Evolutionary conservation across 2,113 vertebrate genomes (phyloP).

Genomic region (Ceuthmochares aereus): DNA sequence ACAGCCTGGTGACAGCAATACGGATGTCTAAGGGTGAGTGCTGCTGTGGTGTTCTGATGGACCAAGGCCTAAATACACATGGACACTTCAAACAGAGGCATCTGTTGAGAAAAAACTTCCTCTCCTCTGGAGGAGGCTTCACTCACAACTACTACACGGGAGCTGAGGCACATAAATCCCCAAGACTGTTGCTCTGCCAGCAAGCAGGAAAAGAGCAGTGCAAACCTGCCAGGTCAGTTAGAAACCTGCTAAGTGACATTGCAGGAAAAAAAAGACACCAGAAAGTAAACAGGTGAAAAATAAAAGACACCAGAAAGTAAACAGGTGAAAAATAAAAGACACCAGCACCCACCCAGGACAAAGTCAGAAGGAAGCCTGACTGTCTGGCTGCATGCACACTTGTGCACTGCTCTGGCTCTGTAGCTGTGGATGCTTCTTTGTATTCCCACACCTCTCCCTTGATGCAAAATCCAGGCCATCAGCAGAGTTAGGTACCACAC

Average conservation of each 20-base stretch:
- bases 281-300: background rate
- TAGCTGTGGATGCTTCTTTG: background rate
- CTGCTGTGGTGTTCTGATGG: background rate
- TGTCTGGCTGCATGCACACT: rapidly evolving
- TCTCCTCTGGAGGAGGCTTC: background rate
- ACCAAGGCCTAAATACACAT: background rate
- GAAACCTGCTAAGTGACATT: slow-evolving; percentile 40
- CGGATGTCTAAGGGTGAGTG: background rate
- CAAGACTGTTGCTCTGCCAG: slow-evolving; percentile 33
- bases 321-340: background rate
- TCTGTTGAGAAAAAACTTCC: slow-evolving; percentile 10
- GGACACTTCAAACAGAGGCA: slow-evolving; percentile 16
- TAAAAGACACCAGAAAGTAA: background rate
- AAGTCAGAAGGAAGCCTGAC: background rate
- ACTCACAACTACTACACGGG: background rate
- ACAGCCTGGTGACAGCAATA: background rate
- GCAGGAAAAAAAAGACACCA: background rate
- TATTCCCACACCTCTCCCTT: background rate
- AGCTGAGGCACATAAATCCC: background rate
- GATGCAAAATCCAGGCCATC: background rate
- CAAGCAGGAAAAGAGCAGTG: slow-evolving; percentile 9
- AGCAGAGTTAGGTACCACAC: background rate
- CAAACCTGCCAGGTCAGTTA: slow-evolving; percentile 40
- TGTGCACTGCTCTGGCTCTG: background rate
- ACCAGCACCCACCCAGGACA: rapidly evolving